Conservation (phyloP, 2,888 invertebrate genomes). For the Hypsopygia costalis region DNA sequence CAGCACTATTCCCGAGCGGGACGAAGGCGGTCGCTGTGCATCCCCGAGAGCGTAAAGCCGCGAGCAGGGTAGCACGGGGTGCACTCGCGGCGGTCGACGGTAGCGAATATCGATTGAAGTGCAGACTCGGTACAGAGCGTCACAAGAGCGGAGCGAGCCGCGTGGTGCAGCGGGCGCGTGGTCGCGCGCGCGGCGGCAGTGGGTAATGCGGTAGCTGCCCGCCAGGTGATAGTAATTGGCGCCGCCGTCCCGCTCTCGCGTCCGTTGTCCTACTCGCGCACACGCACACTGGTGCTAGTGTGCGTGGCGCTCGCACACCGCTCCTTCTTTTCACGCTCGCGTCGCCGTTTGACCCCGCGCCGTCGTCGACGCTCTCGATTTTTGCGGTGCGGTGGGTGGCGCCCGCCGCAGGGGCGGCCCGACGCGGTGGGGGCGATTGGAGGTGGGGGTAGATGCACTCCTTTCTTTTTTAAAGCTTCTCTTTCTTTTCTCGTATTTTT, state of each 20-base stretch:
- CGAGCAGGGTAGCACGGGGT: constrained; percentile 35
- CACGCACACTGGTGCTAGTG: constrained; percentile 61
- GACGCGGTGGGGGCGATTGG: constrained; percentile 60
- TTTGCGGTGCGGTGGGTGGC: constrained; percentile 84
- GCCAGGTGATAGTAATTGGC: constrained; percentile 83
- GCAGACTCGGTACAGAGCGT: constrained; percentile 49
- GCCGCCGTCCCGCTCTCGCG: constrained; percentile 76
- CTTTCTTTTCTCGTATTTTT: constrained; percentile 80
- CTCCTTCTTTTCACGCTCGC: constrained; percentile 79
- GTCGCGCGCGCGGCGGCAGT: constrained; percentile 81
- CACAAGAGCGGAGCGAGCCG: constrained; percentile 58
- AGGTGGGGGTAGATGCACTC: constrained; percentile 78
- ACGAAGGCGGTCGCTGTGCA: constrained; percentile 32
- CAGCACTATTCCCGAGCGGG: constrained; percentile 38
- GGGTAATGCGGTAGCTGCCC: constrained; percentile 83
- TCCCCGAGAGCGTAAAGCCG: constrained; percentile 28
- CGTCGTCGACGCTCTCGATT: constrained; percentile 81
- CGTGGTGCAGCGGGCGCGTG: constrained; percentile 79
- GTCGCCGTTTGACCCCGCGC: constrained; percentile 80
- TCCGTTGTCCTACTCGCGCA: constrained; percentile 76
- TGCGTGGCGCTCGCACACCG: constrained; percentile 67
- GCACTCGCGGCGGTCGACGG: constrained; percentile 49
- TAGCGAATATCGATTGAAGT: constrained; percentile 58
- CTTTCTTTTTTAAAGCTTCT: constrained; percentile 80
- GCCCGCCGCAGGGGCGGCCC: constrained; percentile 78